Conservation (phyloP, 2,113 vertebrate species). For the Danionella cerebrum region DNA sequence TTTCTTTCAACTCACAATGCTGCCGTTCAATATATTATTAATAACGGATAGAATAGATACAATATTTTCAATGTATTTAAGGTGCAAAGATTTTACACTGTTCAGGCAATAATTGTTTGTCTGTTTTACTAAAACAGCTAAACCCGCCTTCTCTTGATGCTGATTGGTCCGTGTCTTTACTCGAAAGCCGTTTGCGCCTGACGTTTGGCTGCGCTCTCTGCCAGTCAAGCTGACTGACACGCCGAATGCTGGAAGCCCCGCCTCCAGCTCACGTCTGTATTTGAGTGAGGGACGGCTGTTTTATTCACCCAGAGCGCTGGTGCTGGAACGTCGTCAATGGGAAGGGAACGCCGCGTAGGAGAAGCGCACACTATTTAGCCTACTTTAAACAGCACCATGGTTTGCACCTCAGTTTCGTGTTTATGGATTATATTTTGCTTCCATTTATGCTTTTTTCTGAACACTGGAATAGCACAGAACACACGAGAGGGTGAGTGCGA, state of each 20-base stretch:
- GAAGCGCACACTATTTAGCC: slow-evolving; percentile 53
- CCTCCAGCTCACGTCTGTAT: slow-evolving; percentile 72
- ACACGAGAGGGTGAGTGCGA: slow-evolving; percentile 90
- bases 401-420: slow-evolving; percentile 69
- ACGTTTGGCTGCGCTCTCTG: slow-evolving; percentile 47
- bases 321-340: slow-evolving; percentile 59
- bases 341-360: slow-evolving; percentile 53
- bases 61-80: too few species aligned
- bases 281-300: slow-evolving; percentile 70
- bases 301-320: slow-evolving; percentile 75
- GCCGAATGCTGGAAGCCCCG: slow-evolving; percentile 20
- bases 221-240: slow-evolving; percentile 62
- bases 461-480: slow-evolving; percentile 81
- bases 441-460: slow-evolving; percentile 72
- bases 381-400: slow-evolving; percentile 73
- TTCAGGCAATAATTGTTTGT: too few species aligned
- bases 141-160: slow-evolving; percentile 8
- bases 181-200: neutral
- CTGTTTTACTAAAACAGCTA: neutral
- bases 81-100: too few species aligned
- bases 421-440: slow-evolving; percentile 86
- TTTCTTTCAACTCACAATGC: too few species aligned
- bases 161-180: slow-evolving; percentile 31
- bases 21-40: too few species aligned
- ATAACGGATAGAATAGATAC: too few species aligned